A percentile compares a stretch with the other conserved stretches of the same genome.
Conservation (phyloP, 2,888 invertebrate species). For the Torymus auratus region DNA sequence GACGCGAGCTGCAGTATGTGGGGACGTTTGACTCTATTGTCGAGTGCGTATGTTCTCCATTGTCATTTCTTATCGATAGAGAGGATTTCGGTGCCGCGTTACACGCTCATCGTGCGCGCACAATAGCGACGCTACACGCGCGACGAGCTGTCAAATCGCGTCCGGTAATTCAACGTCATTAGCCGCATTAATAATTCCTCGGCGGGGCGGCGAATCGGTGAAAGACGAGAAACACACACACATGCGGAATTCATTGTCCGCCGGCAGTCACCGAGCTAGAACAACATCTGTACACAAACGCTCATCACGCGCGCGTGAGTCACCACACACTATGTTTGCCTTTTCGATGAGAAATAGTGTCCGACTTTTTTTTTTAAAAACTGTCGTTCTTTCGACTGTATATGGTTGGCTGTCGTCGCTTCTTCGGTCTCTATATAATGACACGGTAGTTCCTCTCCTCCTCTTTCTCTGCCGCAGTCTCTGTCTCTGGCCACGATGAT, state of each 20-base stretch:
- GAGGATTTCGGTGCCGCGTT: background rate
- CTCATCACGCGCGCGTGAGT: slow-evolving; percentile 20
- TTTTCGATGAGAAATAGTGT: background rate
- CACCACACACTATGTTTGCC: background rate
- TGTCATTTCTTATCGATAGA: slow-evolving; percentile 17
- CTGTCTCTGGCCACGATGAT: too few relatives aligned
- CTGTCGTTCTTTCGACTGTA: too few relatives aligned
- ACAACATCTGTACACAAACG: slow-evolving; percentile 33
- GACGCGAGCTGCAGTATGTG: background rate
- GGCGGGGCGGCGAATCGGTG: slow-evolving; percentile 2
- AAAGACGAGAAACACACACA: slow-evolving; percentile 7
- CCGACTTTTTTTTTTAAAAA: background rate
- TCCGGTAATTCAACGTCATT: slow-evolving; percentile 28
- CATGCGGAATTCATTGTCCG: slow-evolving; percentile 10
- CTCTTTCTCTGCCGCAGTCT: too few relatives aligned
- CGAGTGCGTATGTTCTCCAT: background rate
- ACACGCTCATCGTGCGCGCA: too few relatives aligned
- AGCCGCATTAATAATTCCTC: slow-evolving; percentile 45
- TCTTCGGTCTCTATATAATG: too few relatives aligned
- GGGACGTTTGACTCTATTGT: slow-evolving; percentile 4
- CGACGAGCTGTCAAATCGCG: slow-evolving; percentile 18
- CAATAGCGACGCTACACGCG: background rate
- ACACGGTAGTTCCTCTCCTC: too few relatives aligned
- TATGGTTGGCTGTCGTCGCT: too few relatives aligned
- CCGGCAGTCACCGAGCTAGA: slow-evolving; percentile 41